phyloP scores from a whole-genome alignment of 2,888 invertebrate species.

The Zele albiditarsus region DNA sequence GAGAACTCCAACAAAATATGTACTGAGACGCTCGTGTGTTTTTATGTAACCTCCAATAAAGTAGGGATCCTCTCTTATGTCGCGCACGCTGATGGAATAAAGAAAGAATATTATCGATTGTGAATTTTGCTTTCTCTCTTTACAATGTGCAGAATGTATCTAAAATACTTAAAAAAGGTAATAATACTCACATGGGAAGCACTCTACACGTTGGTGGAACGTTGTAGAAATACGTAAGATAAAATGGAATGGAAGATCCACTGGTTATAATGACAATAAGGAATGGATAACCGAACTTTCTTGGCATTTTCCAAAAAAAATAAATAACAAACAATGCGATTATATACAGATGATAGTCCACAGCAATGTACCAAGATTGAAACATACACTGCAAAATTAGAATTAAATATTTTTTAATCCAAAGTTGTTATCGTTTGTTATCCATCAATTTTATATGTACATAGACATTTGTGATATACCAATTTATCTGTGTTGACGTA shows the following conservation, averaged over 20 bases:
- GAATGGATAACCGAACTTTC: conserved; percentile 61
- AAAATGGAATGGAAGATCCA: conserved; percentile 55
- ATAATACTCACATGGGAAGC: conserved; percentile 45
- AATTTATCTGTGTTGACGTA: conserved; percentile 79
- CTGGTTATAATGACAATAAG: conserved; percentile 51
- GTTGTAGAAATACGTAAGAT: conserved; percentile 54
- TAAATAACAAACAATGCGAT: conserved; percentile 80
- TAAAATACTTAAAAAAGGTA: neutral
- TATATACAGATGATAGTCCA: conserved; percentile 80
- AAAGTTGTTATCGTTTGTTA: neutral
- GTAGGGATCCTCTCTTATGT: conserved; percentile 51
- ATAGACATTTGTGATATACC: conserved; percentile 75
- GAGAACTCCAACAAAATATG: conserved; percentile 60
- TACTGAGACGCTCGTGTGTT: conserved; percentile 55
- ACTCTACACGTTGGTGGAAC: conserved; percentile 49
- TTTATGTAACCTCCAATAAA: conserved; percentile 56
- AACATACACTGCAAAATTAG: conserved; percentile 79
- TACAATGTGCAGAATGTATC: too few species aligned
- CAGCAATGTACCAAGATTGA: conserved; percentile 82
- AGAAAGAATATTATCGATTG: neutral
- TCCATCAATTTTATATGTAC: conserved; percentile 73
- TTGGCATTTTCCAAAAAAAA: conserved; percentile 79
- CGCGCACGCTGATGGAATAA: conserved; percentile 46
- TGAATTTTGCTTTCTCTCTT: too few species aligned
- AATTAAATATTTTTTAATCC: neutral